Conservation (phyloP, 2,113 vertebrate genomes). For the Oreocharis arfaki region DNA sequence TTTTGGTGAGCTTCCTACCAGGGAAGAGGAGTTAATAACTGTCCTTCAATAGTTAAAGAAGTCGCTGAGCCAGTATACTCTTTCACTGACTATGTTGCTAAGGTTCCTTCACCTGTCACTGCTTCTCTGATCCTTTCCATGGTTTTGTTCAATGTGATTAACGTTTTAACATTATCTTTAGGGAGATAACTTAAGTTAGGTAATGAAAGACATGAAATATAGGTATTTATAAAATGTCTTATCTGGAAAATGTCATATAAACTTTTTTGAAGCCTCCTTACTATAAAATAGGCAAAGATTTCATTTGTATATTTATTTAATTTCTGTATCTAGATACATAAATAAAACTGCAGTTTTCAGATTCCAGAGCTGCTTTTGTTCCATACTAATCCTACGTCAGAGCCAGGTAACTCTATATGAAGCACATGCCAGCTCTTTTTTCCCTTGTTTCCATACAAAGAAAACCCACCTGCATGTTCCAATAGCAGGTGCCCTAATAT, state of each 20-base stretch:
- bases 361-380: not conserved
- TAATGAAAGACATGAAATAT: not conserved
- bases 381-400: not conserved
- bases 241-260: not conserved
- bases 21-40: not conserved
- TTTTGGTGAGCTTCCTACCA: not conserved
- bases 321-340: not conserved
- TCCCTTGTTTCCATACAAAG: not conserved
- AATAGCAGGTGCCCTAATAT: not conserved
- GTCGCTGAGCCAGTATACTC: not conserved
- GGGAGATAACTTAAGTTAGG: not conserved
- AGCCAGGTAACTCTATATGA: not conserved
- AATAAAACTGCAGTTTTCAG: not conserved
- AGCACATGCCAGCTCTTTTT: not conserved
- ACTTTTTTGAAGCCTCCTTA: rapidly evolving
- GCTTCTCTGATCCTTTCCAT: not conserved
- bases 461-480: not conserved
- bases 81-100: not conserved
- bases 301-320: not conserved
- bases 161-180: no score
- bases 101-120: not conserved
- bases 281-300: not conserved
- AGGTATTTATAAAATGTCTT: not conserved
- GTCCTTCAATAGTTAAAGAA: not conserved
- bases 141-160: not conserved